A percentile compares a stretch with the other conserved stretches of the same genome.
phyloP scores from a whole-genome alignment of 2,888 invertebrate species.

The Pyrochroa serraticornis region DNA sequence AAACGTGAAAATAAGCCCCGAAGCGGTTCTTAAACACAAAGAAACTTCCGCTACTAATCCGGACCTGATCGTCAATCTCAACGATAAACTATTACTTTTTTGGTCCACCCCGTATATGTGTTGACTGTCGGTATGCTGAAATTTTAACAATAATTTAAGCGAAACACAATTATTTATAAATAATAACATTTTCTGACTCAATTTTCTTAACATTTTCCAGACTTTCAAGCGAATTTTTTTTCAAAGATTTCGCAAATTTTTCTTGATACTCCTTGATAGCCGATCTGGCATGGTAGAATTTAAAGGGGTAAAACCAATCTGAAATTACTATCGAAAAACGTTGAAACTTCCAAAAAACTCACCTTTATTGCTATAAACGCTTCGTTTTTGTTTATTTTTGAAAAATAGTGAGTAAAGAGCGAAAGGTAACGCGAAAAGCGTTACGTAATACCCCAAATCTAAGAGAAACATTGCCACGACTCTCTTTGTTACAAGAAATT shows the following conservation, averaged over 20 bases:
- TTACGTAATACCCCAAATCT: constrained; percentile 37
- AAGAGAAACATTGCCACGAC: constrained; percentile 8
- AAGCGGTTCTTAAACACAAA: constrained; percentile 58
- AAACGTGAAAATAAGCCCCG: constrained; percentile 58
- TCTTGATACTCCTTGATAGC: constrained; percentile 43
- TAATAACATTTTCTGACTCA: constrained; percentile 47
- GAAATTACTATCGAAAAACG: constrained; percentile 20
- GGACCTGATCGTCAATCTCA: constrained; percentile 62
- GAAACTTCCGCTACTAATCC: constrained; percentile 64
- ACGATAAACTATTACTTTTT: constrained; percentile 63
- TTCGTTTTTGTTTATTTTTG: constrained; percentile 35
- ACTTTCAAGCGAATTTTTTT: constrained; percentile 26
- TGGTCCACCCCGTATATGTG: constrained; percentile 63
- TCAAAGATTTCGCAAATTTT: constrained; percentile 30
- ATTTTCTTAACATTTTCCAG: constrained; percentile 40
- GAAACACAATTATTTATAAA: constrained; percentile 20
- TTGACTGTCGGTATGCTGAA: constrained; percentile 56
- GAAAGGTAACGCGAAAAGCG: constrained; percentile 44
- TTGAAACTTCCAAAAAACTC: constrained; percentile 18
- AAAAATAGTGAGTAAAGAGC: constrained; percentile 44
- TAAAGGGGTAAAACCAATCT: constrained; percentile 50
- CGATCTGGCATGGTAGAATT: constrained; percentile 43
- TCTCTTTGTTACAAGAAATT: too few species aligned
- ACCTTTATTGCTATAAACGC: constrained; percentile 41
- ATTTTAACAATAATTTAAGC: constrained; percentile 35